Evolutionary conservation across 2,888 invertebrate genomes (phyloP).

Genomic region (Latheticus oryzae): DNA sequence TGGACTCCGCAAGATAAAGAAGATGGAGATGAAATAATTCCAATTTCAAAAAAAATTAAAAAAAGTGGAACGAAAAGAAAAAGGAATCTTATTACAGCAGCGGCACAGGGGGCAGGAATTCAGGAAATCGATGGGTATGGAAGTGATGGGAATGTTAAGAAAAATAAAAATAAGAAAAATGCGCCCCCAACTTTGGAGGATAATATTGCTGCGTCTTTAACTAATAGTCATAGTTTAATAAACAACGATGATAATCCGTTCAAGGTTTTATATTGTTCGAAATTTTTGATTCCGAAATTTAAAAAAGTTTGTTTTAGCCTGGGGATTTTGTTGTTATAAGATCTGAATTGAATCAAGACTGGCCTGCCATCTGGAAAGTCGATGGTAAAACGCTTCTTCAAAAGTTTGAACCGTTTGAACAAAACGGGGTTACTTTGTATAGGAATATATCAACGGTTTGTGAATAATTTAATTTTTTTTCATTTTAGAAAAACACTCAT

Average conservation of each 20-base stretch:
- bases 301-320: constrained; percentile 71
- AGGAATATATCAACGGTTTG: constrained; percentile 87
- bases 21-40: constrained; percentile 61
- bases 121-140: constrained; percentile 71
- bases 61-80: constrained; percentile 44
- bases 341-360: constrained; percentile 82
- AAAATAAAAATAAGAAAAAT: constrained; percentile 53
- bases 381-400: constrained; percentile 86
- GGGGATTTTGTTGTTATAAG: constrained; percentile 91
- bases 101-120: constrained; percentile 70
- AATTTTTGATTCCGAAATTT: background rate
- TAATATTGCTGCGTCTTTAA: constrained; percentile 68
- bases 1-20: constrained; percentile 76
- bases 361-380: constrained; percentile 91
- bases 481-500: no score
- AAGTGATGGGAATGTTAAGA: constrained; percentile 52
- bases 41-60: constrained; percentile 30
- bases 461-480: no score
- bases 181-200: constrained; percentile 62
- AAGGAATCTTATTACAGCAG: constrained; percentile 63
- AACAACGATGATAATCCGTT: constrained; percentile 72
- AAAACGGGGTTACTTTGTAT: constrained; percentile 84
- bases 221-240: constrained; percentile 59
- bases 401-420: constrained; percentile 85
- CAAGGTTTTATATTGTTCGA: constrained; percentile 66